Conservation (phyloP, 1,140 invertebrate species). For the Andricus grossulariae region DNA sequence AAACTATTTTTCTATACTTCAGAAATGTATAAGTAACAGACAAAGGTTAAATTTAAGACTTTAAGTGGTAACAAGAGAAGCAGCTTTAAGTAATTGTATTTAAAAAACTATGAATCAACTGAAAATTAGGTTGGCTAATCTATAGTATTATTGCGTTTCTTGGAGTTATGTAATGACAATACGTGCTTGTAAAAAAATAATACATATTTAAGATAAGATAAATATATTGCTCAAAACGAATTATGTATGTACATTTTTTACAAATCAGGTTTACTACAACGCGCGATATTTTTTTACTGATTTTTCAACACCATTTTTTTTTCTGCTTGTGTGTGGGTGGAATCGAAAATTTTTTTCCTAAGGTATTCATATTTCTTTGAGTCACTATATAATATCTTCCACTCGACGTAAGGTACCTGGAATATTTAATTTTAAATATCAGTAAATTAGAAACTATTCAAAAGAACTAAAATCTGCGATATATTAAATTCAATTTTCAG, state of each 20-base stretch:
- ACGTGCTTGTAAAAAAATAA: constrained; percentile 32
- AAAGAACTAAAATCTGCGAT: constrained; percentile 23
- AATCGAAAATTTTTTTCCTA: background rate
- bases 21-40: too few relatives aligned
- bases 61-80: too few relatives aligned
- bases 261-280: constrained; percentile 1
- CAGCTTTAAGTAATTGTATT: too few relatives aligned
- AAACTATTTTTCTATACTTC: too few relatives aligned
- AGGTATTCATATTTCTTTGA: constrained; percentile 36
- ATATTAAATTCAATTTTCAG: constrained; percentile 31
- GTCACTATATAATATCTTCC: constrained; percentile 31
- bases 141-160: too few relatives aligned
- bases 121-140: too few relatives aligned
- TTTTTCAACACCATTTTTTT: constrained; percentile 16
- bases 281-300: constrained; percentile 14
- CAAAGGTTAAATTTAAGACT: too few relatives aligned
- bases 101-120: too few relatives aligned
- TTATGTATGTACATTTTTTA: constrained; percentile 24
- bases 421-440: constrained; percentile 33
- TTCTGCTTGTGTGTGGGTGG: background rate
- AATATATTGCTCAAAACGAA: constrained; percentile 6
- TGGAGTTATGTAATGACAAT: too few relatives aligned
- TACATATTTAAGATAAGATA: constrained; percentile 20
- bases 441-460: constrained; percentile 23
- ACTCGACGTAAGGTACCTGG: constrained; percentile 45